Percentiles rank a stretch among this genome's conserved stretches.
Conservation (phyloP, 2,113 vertebrate genomes). For the Myanophis thanlyinensis region DNA sequence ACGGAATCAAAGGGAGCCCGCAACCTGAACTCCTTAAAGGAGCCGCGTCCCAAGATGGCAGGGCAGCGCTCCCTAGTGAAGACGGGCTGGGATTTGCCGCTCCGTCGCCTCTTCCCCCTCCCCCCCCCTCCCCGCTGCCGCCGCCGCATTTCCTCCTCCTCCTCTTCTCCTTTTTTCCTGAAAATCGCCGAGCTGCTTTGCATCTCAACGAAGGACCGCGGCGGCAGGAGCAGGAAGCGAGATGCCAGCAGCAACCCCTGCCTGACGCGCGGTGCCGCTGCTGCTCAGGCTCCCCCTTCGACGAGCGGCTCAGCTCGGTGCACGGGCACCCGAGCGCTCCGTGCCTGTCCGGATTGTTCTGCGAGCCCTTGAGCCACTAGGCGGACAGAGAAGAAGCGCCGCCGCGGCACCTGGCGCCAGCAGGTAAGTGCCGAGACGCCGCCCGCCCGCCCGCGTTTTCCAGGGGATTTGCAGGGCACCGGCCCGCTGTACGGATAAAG, state of each 20-base stretch:
- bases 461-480: neutral
- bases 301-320: neutral
- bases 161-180: neutral
- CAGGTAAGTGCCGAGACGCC: neutral
- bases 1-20: neutral
- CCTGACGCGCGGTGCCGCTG: conserved; percentile 13
- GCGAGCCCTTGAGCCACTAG: neutral
- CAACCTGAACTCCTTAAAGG: too few species aligned
- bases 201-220: conserved; percentile 12
- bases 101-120: neutral
- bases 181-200: conserved; percentile 22
- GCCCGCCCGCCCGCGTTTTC: neutral
- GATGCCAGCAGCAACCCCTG: conserved; percentile 5
- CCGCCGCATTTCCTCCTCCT: too few species aligned
- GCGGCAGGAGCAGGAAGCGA: neutral
- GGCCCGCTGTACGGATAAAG: neutral
- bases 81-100: conserved; percentile 18
- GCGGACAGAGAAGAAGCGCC: neutral
- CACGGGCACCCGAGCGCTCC: conserved; percentile 37
- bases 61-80: neutral
- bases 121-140: neutral
- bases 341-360: conserved; percentile 10
- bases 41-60: neutral
- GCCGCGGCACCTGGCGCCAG: neutral
- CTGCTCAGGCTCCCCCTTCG: too few species aligned